Conservation (phyloP, 2,113 vertebrate genomes). For the Xenopus laevis region DNA sequence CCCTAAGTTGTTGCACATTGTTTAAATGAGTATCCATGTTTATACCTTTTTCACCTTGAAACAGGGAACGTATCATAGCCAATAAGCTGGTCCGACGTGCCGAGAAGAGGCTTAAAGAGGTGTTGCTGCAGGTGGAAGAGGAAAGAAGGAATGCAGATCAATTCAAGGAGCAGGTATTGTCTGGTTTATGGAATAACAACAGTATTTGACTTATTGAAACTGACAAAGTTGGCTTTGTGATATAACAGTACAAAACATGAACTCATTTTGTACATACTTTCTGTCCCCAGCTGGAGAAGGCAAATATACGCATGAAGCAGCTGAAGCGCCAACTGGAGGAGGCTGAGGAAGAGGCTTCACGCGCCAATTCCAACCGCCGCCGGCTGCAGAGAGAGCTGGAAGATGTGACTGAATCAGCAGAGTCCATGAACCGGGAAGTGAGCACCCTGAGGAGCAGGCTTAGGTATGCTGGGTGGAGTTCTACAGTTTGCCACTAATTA, state of each 20-base stretch:
- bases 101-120: constrained; percentile 87
- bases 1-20: no score
- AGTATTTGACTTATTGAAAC: no score
- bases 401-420: constrained; percentile 70
- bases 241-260: no score
- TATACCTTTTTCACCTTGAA: background rate
- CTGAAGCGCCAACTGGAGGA: constrained; percentile 85
- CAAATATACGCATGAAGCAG: constrained; percentile 72
- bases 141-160: constrained; percentile 84
- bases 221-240: no score
- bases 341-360: constrained; percentile 75
- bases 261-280: background rate
- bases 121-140: constrained; percentile 85
- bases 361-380: constrained; percentile 73
- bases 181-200: background rate
- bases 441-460: constrained; percentile 74
- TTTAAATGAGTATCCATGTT: no score
- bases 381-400: constrained; percentile 83
- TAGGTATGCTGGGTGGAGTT: constrained; percentile 57
- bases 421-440: constrained; percentile 80
- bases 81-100: constrained; percentile 82
- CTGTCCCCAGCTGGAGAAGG: constrained; percentile 70
- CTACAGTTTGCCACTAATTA: no score
- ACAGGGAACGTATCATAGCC: constrained; percentile 78
- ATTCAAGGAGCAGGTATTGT: constrained; percentile 79